Evolutionary conservation across 1,140 invertebrate species (phyloP), one percentile per base, ranked within the genome.

Genomic region (Pomacea maculata): DNA sequence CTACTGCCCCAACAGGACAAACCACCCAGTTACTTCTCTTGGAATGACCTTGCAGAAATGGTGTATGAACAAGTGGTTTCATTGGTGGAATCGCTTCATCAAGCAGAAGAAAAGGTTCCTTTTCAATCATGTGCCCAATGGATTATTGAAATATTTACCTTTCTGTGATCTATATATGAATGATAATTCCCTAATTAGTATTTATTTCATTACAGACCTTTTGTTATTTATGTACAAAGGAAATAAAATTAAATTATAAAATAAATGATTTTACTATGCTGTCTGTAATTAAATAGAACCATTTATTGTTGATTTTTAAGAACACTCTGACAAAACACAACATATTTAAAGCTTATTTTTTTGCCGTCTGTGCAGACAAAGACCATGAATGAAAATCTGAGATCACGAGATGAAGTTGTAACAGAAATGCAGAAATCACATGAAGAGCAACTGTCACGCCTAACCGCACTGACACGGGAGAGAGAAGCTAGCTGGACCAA

Each of bases 91-190:
- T 67, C 79, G 21, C 79, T 88, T 15, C 87, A 88, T 54, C 83
- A 82, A 67, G 80, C 88, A 14, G 86, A 89, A n/a, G 87, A 90
- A 79, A 90, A 89, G 88, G 89, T 90, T 63, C 78, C 83, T 77
- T 68, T 0, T 19, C n/a, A 12, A 1, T 70, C 10, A 72, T 72
- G n/a, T 34, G 6, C 34, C 34, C 34, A 45, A 2, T 45, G 34
- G 34, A 45, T 45, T 45, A 7, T 54, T 72, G n/a, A 11, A 61
- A 17, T 61, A 61, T 17, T 61, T 61, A 45, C 57, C 57, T 61
- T 61, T 17, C 57, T 61, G 4, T 4, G 34, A 45, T 61, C 57
- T 17, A 61, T 61, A 14, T 17, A 14, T 61, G 57, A 61, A 4
- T 11, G 9, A 6, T 17, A 14, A 61, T 61, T 61, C 15, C 15